These are phyloP conservation scores for Enchytraeus crypticus DNA, from an alignment of 2,888 invertebrate species.

Conservation along the genomic window DNA sequence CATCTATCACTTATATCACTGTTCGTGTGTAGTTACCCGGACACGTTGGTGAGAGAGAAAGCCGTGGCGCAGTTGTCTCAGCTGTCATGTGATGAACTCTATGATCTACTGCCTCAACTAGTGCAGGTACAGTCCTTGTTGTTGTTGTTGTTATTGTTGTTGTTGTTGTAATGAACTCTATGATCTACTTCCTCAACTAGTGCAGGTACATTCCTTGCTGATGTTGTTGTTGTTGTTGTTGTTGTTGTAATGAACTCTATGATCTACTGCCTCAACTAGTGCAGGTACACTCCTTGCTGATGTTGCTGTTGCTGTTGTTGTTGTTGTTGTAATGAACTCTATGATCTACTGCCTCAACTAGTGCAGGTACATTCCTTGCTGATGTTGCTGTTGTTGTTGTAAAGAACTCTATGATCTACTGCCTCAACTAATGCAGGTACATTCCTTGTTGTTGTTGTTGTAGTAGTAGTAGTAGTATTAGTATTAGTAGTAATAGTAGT, in stretches of 20 bases:
- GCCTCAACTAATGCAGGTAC: conserved; percentile 78
- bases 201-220: conserved; percentile 55
- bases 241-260: conserved; percentile 78
- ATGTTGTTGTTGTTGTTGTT: not conserved
- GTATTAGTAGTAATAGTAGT: conserved; percentile 54
- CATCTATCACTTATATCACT: no score
- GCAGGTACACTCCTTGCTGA: conserved; percentile 54
- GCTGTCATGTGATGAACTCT: conserved; percentile 76
- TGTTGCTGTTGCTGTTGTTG: not conserved
- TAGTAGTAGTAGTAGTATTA: conserved; percentile 57
- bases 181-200: conserved; percentile 83
- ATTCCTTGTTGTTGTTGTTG: not conserved
- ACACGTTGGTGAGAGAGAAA: conserved; percentile 72
- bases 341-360: conserved; percentile 80
- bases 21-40: conserved; percentile 91
- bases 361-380: not conserved
- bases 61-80: conserved; percentile 74
- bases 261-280: conserved; percentile 87
- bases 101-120: conserved; percentile 84
- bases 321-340: conserved; percentile 74
- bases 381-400: no score
- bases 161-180: conserved; percentile 62
- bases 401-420: conserved; percentile 81
- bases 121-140: conserved; percentile 56
- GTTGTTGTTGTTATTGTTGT: not conserved